Conservation (phyloP, 1,140 invertebrate genomes). For the Drosophila asahinai region DNA sequence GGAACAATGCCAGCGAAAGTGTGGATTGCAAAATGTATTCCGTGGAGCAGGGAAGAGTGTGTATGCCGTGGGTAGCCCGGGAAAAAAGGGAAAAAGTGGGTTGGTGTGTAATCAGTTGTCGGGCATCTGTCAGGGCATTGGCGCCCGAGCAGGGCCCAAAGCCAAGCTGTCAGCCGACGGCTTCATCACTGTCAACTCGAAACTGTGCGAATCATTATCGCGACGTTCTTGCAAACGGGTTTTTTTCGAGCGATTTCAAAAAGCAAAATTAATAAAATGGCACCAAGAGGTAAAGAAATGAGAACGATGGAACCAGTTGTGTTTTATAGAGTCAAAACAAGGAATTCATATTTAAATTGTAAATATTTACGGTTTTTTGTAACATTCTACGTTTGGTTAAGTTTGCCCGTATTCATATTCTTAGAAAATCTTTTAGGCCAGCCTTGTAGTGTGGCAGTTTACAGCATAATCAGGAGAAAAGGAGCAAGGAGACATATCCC, state of each 20-base stretch:
- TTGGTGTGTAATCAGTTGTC: constrained; percentile 35
- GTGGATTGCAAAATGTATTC: constrained; percentile 25
- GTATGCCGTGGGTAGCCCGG: background rate
- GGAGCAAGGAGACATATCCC: no score
- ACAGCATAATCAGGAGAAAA: no score
- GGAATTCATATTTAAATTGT: no score
- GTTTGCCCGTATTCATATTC: no score
- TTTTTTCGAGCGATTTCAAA: constrained; percentile 1
- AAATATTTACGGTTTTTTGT: no score
- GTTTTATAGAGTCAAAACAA: no score
- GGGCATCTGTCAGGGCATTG: constrained; percentile 38
- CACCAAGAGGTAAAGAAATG: no score
- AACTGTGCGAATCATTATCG: constrained; percentile 24
- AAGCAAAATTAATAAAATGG: no score
- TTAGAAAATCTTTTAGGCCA: no score
- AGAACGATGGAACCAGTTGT: no score
- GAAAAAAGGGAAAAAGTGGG: constrained; percentile 20
- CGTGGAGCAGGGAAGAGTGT: background rate
- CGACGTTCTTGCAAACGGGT: constrained; percentile 1
- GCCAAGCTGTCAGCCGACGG: constrained; percentile 27
- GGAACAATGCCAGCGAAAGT: constrained; percentile 11
- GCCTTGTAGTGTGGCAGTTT: no score
- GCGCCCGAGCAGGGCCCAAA: constrained; percentile 16
- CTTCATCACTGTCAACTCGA: constrained; percentile 45
- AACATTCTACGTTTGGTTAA: no score